Evolutionary conservation across 2,113 vertebrate species (phyloP).

Genomic region (Anser brachyrhynchus): DNA sequence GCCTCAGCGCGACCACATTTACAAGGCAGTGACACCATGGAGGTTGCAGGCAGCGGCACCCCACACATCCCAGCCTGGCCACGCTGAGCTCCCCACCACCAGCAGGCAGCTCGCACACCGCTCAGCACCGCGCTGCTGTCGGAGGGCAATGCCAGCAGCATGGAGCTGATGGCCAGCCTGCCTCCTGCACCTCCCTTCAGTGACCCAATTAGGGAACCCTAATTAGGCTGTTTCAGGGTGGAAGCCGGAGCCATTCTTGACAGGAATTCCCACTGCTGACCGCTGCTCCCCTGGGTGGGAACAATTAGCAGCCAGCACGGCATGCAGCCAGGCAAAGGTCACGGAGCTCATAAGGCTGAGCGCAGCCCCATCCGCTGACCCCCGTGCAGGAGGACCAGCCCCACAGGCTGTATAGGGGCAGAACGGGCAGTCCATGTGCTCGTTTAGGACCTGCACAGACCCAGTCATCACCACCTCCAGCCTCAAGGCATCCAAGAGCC

Average conservation of each 20-base stretch:
- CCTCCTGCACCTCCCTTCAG: not conserved
- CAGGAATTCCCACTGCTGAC: not conserved
- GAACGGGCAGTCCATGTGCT: not conserved
- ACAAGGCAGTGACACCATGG: fast-evolving
- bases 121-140: fast-evolving
- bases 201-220: not conserved
- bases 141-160: not conserved
- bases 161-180: not conserved
- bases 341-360: not conserved
- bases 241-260: not conserved
- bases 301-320: fast-evolving
- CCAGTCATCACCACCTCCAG: not conserved
- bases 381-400: not conserved
- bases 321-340: not conserved
- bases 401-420: fast-evolving
- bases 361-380: not conserved
- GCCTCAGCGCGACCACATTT: not conserved
- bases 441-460: not conserved
- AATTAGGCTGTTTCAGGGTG: not conserved
- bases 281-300: fast-evolving
- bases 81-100: not conserved
- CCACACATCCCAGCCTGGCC: not conserved
- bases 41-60: not conserved
- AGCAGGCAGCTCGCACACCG: fast-evolving
- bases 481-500: not conserved